These are phyloP conservation scores for Drosophila conformis DNA, from an alignment of 2,888 invertebrate genomes.

Conservation along the genomic window DNA sequence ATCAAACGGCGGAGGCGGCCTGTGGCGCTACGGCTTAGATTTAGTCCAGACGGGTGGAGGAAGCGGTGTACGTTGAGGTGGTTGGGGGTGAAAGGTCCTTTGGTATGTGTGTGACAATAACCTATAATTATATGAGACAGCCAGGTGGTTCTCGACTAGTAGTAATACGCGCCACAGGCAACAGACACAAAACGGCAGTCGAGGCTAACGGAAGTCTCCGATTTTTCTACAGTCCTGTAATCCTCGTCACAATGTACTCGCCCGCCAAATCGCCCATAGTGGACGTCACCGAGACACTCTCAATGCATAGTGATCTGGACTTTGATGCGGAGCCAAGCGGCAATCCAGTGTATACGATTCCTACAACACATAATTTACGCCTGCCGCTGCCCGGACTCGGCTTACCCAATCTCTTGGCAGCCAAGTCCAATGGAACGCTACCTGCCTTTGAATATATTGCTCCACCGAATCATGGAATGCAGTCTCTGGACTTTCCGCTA, in stretches of 20 bases:
- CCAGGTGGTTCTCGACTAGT: conserved; percentile 19
- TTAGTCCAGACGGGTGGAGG: conserved; percentile 17
- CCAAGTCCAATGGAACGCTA: conserved; percentile 56
- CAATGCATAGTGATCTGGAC: conserved; percentile 60
- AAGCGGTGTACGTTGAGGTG: conserved; percentile 1
- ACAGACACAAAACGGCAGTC: conserved; percentile 55
- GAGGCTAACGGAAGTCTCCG: conserved; percentile 60
- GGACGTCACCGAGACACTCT: conserved; percentile 77
- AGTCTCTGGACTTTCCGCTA: conserved; percentile 76
- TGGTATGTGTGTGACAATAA: conserved; percentile 50
- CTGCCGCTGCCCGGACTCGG: conserved; percentile 53
- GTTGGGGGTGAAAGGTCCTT: neutral
- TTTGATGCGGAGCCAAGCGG: conserved; percentile 46
- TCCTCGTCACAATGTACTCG: conserved; percentile 53
- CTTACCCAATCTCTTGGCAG: conserved; percentile 54
- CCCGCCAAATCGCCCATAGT: conserved; percentile 77
- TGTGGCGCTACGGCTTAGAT: conserved; percentile 59
- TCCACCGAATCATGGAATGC: conserved; percentile 65
- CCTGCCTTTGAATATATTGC: conserved; percentile 82
- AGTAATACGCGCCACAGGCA: conserved; percentile 24
- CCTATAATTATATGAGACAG: conserved; percentile 63
- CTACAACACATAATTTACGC: conserved; percentile 48
- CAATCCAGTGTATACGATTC: conserved; percentile 27
- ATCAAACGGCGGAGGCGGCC: conserved; percentile 72
- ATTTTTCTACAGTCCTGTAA: neutral